Percentiles rank a stretch among this genome's conserved stretches.
phyloP scores from a whole-genome alignment of 2,888 invertebrate species.

The Campopleginae sp. region DNA sequence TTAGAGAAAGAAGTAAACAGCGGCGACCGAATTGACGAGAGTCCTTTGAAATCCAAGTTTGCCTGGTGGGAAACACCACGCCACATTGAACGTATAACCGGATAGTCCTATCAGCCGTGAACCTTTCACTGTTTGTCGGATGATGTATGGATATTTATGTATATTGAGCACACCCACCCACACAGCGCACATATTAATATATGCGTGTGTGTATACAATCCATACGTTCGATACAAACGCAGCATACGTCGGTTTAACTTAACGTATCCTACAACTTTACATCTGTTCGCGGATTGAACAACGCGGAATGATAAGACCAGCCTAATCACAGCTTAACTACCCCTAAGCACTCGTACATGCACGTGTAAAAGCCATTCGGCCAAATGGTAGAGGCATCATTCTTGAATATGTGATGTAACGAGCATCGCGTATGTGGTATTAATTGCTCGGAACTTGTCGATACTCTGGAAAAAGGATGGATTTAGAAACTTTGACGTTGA shows the following conservation, averaged over 20 bases:
- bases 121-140: slow-evolving; percentile 55
- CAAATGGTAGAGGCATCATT: background rate
- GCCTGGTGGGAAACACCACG: slow-evolving; percentile 45
- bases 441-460: background rate
- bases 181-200: slow-evolving; percentile 9
- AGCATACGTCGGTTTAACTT: slow-evolving; percentile 7
- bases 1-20: slow-evolving; percentile 28
- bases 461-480: background rate
- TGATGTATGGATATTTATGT: slow-evolving; percentile 60
- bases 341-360: background rate
- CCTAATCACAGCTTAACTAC: slow-evolving; percentile 8
- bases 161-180: background rate
- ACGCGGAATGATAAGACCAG: background rate
- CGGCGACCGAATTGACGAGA: slow-evolving; percentile 30
- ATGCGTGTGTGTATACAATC: background rate
- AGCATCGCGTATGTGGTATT: background rate
- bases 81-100: slow-evolving; percentile 65
- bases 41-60: slow-evolving; percentile 67
- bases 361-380: background rate
- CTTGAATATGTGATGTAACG: background rate
- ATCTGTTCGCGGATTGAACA: slow-evolving; percentile 30
- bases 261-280: slow-evolving; percentile 32
- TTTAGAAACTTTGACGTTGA: too few relatives aligned
- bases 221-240: background rate
- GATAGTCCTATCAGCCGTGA: slow-evolving; percentile 57